Evolutionary conservation across 2,113 vertebrate genomes (phyloP).

Genomic region (Apodemus speciosus): DNA sequence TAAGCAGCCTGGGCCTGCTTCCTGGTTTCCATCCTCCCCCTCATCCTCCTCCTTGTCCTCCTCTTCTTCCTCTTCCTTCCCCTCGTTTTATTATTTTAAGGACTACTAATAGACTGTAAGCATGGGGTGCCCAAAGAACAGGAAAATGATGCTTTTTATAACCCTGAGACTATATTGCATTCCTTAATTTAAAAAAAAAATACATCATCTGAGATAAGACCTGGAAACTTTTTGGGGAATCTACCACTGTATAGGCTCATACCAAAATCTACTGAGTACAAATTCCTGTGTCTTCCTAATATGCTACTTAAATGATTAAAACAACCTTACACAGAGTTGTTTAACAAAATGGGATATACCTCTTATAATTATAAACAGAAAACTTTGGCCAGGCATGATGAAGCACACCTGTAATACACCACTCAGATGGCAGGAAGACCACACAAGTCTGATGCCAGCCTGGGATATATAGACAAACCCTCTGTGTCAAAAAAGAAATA

Average conservation of each 20-base stretch:
- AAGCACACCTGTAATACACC: background rate
- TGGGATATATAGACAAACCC: background rate
- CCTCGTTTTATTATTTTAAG: background rate
- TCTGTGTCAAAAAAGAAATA: background rate
- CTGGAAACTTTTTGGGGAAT: background rate
- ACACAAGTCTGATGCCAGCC: background rate
- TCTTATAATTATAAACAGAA: conserved; percentile 12
- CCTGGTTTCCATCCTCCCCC: background rate
- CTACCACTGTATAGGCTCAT: background rate
- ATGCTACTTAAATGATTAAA: conserved; percentile 37
- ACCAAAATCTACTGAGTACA: conserved; percentile 19
- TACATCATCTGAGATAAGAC: background rate
- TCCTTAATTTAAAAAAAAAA: conserved; percentile 34
- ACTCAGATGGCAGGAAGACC: background rate
- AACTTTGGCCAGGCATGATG: background rate
- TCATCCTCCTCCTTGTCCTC: background rate
- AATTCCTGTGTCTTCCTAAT: background rate
- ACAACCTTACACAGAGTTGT: background rate
- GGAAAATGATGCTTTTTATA: conserved; percentile 14
- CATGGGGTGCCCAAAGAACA: background rate
- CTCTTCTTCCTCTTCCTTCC: background rate
- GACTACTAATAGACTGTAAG: conserved; percentile 3
- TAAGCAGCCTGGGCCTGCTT: conserved; percentile 5
- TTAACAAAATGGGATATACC: background rate
- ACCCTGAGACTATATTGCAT: conserved; percentile 3